Percentiles rank a stretch among this genome's conserved stretches.
These are phyloP conservation scores for Lutjanus argentimaculatus DNA, from an alignment of 2,797 vertebrate genomes.

Conservation along the genomic window DNA sequence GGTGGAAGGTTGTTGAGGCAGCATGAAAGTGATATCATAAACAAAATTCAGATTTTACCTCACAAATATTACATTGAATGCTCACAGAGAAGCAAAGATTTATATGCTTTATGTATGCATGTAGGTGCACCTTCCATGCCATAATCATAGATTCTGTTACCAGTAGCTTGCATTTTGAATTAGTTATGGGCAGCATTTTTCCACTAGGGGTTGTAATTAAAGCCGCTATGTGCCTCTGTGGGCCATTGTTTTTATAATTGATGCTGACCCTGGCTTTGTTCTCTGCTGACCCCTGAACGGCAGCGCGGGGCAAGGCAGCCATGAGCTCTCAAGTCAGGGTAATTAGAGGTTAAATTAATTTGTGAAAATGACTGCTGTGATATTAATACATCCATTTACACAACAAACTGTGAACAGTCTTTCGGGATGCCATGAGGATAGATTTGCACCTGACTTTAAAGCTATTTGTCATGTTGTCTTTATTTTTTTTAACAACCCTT, in stretches of 20 bases:
- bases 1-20: not conserved
- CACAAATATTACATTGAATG: not conserved
- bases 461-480: not conserved
- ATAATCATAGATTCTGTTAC: constrained; percentile 22
- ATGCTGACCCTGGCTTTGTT: constrained; percentile 60
- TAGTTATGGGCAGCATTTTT: constrained; percentile 46
- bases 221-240: constrained; percentile 57
- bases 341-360: constrained; percentile 78
- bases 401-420: constrained; percentile 10
- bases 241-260: constrained; percentile 78
- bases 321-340: constrained; percentile 47
- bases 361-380: constrained; percentile 54
- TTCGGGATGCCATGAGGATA: not conserved
- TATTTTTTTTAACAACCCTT: not conserved
- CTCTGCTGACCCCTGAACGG: constrained; percentile 48
- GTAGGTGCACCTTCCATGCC: not conserved
- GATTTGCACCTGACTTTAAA: not conserved
- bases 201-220: constrained; percentile 71
- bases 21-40: constrained; percentile 1
- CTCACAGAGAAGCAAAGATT: constrained; percentile 5
- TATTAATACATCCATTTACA: constrained; percentile 62
- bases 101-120: not conserved
- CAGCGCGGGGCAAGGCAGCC: constrained; percentile 26
- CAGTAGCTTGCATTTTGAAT: constrained; percentile 57
- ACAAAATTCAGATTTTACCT: not conserved